Conservation (phyloP, 2,113 vertebrate species). For the Campylomormyrus numenius region DNA sequence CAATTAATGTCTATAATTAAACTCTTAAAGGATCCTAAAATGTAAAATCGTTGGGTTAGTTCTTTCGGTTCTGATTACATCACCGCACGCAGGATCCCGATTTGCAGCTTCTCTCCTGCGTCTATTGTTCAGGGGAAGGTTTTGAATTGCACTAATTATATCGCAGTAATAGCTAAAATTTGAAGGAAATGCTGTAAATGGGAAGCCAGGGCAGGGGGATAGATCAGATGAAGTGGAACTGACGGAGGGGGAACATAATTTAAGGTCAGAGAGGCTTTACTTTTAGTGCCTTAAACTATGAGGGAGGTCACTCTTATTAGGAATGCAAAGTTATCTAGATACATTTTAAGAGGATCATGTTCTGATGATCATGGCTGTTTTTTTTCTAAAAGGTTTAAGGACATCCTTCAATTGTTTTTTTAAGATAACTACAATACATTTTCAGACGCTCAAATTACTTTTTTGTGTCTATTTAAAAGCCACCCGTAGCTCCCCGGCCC, state of each 20-base stretch:
- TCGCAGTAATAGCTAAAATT: background rate
- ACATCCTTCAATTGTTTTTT: background rate
- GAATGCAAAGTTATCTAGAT: slow-evolving; percentile 44
- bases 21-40: background rate
- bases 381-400: background rate
- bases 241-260: slow-evolving; percentile 18
- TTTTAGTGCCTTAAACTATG: slow-evolving; percentile 45
- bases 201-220: background rate
- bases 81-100: background rate
- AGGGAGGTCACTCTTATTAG: slow-evolving; percentile 34
- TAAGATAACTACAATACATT: background rate
- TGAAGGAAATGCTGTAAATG: background rate
- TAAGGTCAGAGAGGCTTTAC: background rate
- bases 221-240: background rate
- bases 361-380: background rate
- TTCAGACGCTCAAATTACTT: background rate
- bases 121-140: background rate
- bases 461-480: slow-evolving; percentile 33
- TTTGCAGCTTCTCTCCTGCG: background rate
- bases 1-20: background rate
- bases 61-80: background rate
- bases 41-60: background rate
- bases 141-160: background rate
- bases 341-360: slow-evolving; percentile 23
- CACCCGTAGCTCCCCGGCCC: background rate